Conservation (phyloP, 30 jellyfish, hydroid and myxozoan genomes). For the Aurelia coerulea region DNA sequence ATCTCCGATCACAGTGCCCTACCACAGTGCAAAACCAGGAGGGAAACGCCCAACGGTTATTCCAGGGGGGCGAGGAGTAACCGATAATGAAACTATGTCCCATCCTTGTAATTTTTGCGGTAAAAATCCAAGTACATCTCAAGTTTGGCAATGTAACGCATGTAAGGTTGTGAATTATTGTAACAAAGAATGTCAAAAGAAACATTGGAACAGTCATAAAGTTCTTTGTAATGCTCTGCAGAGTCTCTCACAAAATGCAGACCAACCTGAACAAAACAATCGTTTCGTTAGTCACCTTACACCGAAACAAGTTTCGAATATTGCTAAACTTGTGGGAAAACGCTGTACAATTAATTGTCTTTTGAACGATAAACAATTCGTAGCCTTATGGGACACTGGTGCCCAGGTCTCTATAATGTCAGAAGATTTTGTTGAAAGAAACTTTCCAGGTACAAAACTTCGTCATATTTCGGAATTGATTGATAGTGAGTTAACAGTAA, state of each 20-base stretch:
- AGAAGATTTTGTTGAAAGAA: slow-evolving; percentile 4
- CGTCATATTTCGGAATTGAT: slow-evolving; percentile 6
- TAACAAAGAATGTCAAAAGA: slow-evolving; percentile 26
- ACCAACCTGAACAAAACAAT: slow-evolving; percentile 5
- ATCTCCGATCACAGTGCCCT: slow-evolving; percentile 1
- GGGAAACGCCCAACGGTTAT: slow-evolving; percentile 20
- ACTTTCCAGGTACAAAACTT: slow-evolving; percentile 9
- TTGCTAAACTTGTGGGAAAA: slow-evolving; percentile 32
- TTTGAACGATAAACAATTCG: slow-evolving; percentile 1
- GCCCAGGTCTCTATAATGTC: slow-evolving; percentile 24
- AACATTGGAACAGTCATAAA: slow-evolving; percentile 30
- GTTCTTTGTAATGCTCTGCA: slow-evolving; percentile 37
- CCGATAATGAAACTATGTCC: slow-evolving; percentile 10
- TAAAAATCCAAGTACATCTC: neutral
- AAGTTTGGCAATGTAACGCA: slow-evolving; percentile 12
- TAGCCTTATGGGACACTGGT: slow-evolving; percentile 46
- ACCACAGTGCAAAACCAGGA: slow-evolving; percentile 9
- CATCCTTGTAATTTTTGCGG: slow-evolving; percentile 32
- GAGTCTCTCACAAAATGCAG: neutral
- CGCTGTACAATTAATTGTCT: slow-evolving; percentile 29
- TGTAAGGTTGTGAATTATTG: slow-evolving; percentile 42
- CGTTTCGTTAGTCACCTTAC: slow-evolving; percentile 12
- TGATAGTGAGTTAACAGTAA: slow-evolving; percentile 20
- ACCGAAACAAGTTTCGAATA: slow-evolving; percentile 21
- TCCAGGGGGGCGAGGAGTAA: slow-evolving; percentile 28